These are phyloP conservation scores for Drosophila santomea DNA, from an alignment of 1,140 invertebrate species.

Conservation along the genomic window DNA sequence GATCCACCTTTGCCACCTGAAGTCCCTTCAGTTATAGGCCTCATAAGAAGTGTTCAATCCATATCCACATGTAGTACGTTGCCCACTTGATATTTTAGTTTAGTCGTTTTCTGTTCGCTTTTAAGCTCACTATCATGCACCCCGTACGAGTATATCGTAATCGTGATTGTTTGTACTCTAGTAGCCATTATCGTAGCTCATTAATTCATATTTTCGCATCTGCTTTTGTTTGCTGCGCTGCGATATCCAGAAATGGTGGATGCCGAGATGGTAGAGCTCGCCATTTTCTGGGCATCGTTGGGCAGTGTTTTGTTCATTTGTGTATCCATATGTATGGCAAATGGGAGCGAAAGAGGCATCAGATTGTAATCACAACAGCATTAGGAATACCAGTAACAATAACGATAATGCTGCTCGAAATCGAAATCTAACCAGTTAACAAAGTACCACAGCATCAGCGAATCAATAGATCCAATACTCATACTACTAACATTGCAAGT, in stretches of 20 bases:
- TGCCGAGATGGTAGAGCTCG: neutral
- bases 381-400: slow-evolving; percentile 49
- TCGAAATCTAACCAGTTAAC: slow-evolving; percentile 44
- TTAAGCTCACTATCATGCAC: slow-evolving; percentile 13
- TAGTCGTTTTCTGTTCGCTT: slow-evolving; percentile 24
- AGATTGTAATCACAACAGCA: slow-evolving; percentile 78
- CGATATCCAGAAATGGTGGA: slow-evolving; percentile 1
- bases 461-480: slow-evolving; percentile 48
- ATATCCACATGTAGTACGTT: slow-evolving; percentile 8
- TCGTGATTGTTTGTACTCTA: slow-evolving; percentile 33
- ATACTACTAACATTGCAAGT: slow-evolving; percentile 52
- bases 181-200: slow-evolving; percentile 40
- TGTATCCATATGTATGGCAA: slow-evolving; percentile 82
- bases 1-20: slow-evolving; percentile 5
- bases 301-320: slow-evolving; percentile 45
- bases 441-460: slow-evolving; percentile 29
- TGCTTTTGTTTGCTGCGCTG: slow-evolving; percentile 47
- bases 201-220: slow-evolving; percentile 30
- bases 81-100: slow-evolving; percentile 8
- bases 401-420: slow-evolving; percentile 44
- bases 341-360: slow-evolving; percentile 84
- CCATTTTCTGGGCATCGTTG: slow-evolving; percentile 3
- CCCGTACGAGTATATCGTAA: slow-evolving; percentile 14
- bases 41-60: slow-evolving; percentile 13
- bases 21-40: neutral